A percentile compares a stretch with the other conserved stretches of the same genome.
These are phyloP conservation scores for Astur gentilis DNA, from an alignment of 2,113 vertebrate species.

Conservation along the genomic window DNA sequence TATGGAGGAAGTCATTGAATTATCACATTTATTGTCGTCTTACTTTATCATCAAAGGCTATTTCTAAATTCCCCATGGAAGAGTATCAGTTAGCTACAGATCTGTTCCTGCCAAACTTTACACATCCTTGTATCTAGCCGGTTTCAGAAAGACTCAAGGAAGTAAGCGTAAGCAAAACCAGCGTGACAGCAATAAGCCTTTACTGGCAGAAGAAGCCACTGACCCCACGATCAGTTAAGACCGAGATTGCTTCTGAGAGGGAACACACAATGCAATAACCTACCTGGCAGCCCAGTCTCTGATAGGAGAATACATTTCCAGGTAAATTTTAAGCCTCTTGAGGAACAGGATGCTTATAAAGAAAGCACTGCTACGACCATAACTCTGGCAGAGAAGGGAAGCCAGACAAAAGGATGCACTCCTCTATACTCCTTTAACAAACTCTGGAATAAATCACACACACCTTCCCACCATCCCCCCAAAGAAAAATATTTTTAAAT, in stretches of 20 bases:
- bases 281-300: background rate
- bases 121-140: background rate
- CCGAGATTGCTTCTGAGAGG: background rate
- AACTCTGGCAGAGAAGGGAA: background rate
- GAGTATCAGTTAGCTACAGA: background rate
- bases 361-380: background rate
- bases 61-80: background rate
- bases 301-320: background rate
- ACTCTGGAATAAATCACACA: background rate
- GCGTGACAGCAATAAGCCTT: background rate
- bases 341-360: background rate
- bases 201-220: background rate
- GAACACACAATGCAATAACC: background rate
- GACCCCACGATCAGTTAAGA: background rate
- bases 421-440: background rate
- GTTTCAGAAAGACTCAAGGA: background rate
- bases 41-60: background rate
- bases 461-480: no score
- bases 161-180: background rate
- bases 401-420: background rate
- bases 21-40: background rate
- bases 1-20: background rate
- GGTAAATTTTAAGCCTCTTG: background rate
- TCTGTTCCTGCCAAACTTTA: background rate
- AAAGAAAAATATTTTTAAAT: background rate